Evolutionary conservation across 2,113 vertebrate genomes (phyloP).

Genomic region (Pyxicephalus adspersus): DNA sequence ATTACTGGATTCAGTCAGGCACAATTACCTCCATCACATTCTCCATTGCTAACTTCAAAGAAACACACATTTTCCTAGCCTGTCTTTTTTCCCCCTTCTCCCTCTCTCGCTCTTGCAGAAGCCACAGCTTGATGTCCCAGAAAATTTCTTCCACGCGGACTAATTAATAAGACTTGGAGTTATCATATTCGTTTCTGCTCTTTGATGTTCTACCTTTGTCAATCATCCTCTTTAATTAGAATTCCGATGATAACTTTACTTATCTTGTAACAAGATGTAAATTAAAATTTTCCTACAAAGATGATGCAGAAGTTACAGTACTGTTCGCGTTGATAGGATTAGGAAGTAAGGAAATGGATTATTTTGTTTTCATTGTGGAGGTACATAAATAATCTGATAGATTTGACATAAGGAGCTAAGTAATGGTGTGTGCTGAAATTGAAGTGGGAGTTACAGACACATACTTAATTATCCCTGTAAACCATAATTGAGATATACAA

Average conservation of each 20-base stretch:
- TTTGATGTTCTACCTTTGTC: slow-evolving; percentile 90
- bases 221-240: slow-evolving; percentile 87
- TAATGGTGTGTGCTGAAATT: slow-evolving; percentile 59
- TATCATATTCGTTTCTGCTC: slow-evolving; percentile 80
- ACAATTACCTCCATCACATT: slow-evolving; percentile 89
- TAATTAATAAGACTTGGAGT: slow-evolving; percentile 89
- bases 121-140: slow-evolving; percentile 84
- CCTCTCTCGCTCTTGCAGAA: slow-evolving; percentile 68
- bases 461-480: slow-evolving; percentile 67
- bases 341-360: slow-evolving; percentile 65
- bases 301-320: slow-evolving; percentile 72
- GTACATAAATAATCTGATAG: slow-evolving; percentile 74
- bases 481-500: slow-evolving; percentile 68
- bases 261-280: slow-evolving; percentile 81
- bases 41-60: slow-evolving; percentile 91
- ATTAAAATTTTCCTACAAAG: slow-evolving; percentile 72
- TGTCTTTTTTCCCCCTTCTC: slow-evolving; percentile 68
- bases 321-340: slow-evolving; percentile 71
- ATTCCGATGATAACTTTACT: slow-evolving; percentile 85
- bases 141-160: slow-evolving; percentile 79
- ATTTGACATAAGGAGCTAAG: slow-evolving; percentile 71
- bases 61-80: slow-evolving; percentile 81
- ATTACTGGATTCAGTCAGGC: slow-evolving; percentile 90
- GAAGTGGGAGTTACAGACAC: slow-evolving; percentile 62
- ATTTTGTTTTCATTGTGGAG: slow-evolving; percentile 54